Base-by-base conservation (phyloP, 2,797 vertebrate genomes). In the Aldrovandia affinis region DNA sequence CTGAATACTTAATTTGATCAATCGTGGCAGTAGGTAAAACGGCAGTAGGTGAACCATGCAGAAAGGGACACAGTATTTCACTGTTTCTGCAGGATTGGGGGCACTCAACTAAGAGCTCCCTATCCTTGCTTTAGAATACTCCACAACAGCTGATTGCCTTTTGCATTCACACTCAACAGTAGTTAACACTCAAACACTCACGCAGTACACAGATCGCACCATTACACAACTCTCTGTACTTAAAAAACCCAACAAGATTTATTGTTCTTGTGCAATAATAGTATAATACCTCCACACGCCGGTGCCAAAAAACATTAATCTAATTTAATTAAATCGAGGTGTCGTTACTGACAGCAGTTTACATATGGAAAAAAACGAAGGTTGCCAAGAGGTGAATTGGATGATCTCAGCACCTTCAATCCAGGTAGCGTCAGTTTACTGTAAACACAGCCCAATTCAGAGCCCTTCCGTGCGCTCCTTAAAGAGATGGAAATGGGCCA, bases 401-500 rank as follows among this genome's bases (percentile, higher is more conserved):
- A 83, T 83, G 85, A 82, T 87, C 88, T 82, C 88, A 79, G 87
- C 83, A 83, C 78, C 87, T 86, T 78, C 55, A 86, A 78, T 83
- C 85, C 85, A 89, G 84, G 86, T 25, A 81, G 83, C 22, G 22
- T 42, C 59, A 90, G 91, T 95, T 95, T 93, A 95, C 93, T 84
- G 93, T 95, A 94, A 96, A 95, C 93, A 92, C 80, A 44, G 80
- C 33, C 47, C 73, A 86, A 86, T 90, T 90, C 91, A 90, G 88
- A 90, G 85, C 83, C 88, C 88, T 91, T 88, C 84, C 90, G 88
- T 89, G 80, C 80, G 88, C 89, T 87, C 86, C n/a, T 91, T 88
- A 92, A 89, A 89, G 87, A 91, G 89, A 94, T 95, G 94, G 93
- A 95, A 94, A 95, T 94, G 91, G 89, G 0, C 84, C 87, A 89